A percentile compares a stretch with the other conserved stretches of the same genome.
phyloP scores from a whole-genome alignment of 2,797 vertebrate species.

The Karalla daura region DNA sequence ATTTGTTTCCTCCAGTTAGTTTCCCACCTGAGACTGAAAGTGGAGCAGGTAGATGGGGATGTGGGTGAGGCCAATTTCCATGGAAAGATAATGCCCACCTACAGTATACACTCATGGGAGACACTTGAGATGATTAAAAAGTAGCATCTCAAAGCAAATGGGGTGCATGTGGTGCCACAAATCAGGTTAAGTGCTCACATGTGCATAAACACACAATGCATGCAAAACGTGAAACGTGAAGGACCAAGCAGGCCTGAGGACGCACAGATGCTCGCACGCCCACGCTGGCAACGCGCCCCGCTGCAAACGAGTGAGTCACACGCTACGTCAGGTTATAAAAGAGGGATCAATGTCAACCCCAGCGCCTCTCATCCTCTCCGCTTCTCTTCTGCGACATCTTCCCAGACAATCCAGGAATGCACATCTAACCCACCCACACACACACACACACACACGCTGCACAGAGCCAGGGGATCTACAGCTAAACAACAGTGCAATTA shows the following conservation, averaged over 20 bases:
- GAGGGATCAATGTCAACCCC: conserved; percentile 39
- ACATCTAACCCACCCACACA: conserved; percentile 24
- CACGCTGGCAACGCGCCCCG: neutral
- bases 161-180: neutral
- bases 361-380: conserved; percentile 1
- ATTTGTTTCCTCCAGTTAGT: neutral
- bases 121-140: conserved; percentile 45
- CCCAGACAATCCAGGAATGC: conserved; percentile 27
- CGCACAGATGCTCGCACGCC: neutral
- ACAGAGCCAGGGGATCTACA: neutral
- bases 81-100: neutral
- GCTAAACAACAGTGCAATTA: conserved; percentile 20
- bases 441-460: neutral
- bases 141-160: conserved; percentile 16
- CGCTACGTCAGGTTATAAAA: conserved; percentile 13
- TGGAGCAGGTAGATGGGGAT: neutral
- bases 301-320: conserved; percentile 37
- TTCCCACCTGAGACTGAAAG: neutral
- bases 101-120: neutral
- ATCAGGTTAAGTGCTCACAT: neutral
- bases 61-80: conserved; percentile 3
- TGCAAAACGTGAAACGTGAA: neutral
- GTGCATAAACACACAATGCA: neutral
- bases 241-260: neutral
- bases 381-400: conserved; percentile 38